Evolutionary conservation across 2,113 vertebrate genomes (phyloP), one percentile per base, ranked within the genome.

Genomic region (Eulemur rufifrons): DNA sequence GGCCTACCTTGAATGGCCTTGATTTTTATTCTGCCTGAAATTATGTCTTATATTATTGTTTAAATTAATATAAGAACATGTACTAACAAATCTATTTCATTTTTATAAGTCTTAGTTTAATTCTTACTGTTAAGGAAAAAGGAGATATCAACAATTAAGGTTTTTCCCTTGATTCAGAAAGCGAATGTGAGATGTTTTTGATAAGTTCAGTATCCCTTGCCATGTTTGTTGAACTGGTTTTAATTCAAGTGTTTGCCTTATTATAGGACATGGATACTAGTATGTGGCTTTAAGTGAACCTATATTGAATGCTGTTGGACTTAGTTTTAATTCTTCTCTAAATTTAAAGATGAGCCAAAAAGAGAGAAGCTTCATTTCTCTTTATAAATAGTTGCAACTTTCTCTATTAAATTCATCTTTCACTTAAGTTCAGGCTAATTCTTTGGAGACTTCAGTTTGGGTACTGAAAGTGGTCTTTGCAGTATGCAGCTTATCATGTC

Each of bases 311-410:
- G 80, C 88, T 59, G 27, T 76, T 93, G 23, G 50, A 92, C 45
- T 81, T 86, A 42, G 13, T 83, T 86, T 86, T 88, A 89, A 95
- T 92, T 66, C 39, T 95, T 81, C 42, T 76, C 71, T 95, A 86
- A 89, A 66, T 89, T 89, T 86, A 73, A 74, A 80, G 52, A 86
- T 95, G 89, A 95, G 71, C 64, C 84, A 84, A 74, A 86, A 93
- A 66, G 52, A 86, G 7, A n/a, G 39, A 77, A 77, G 32, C 56
- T 74, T 96, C 42, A 25, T 59, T 94, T 97, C 95, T 84, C 39
- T 96, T 66, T 84, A 23, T 90, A 85, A 84, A 59, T 76, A 91
- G 34, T 76, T 96, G 64, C 12, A 83, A 4, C 74, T 96, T 95
- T 32, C 64, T 85, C 27, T 61, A 50, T 61, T 74, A 94, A 96